A percentile compares a stretch with the other conserved stretches of the same genome.
phyloP scores from a whole-genome alignment of 2,113 vertebrate genomes.

The Cichladusa arquata region DNA sequence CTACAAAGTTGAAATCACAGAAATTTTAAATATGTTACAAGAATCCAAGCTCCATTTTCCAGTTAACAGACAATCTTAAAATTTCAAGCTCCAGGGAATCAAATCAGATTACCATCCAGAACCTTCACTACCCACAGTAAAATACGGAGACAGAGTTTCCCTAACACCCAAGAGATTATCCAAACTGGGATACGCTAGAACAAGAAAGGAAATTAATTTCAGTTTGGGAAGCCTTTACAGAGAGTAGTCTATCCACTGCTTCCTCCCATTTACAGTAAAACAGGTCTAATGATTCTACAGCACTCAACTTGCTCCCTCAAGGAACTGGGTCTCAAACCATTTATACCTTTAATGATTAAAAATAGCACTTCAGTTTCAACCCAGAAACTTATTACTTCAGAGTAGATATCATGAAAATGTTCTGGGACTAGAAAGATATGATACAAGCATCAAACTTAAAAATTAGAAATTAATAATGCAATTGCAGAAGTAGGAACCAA shows the following conservation, averaged over 20 bases:
- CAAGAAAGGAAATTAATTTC: constrained; percentile 49
- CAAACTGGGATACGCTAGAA: constrained; percentile 17
- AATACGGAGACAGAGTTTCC: not conserved
- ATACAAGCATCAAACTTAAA: not conserved
- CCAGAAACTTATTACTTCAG: constrained; percentile 26
- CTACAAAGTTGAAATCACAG: not conserved
- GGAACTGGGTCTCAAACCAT: constrained; percentile 41
- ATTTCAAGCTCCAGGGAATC: not conserved
- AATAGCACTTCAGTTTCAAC: constrained; percentile 25
- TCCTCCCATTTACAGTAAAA: constrained; percentile 13
- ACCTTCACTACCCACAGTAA: not conserved
- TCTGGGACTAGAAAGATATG: not conserved
- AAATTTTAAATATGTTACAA: not conserved
- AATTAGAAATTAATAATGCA: constrained; percentile 27
- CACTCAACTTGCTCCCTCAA: constrained; percentile 19
- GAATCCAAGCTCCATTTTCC: not conserved
- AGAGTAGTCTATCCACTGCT: not conserved
- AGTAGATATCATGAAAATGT: not conserved
- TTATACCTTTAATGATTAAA: constrained; percentile 33
- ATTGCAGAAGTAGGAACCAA: not conserved
- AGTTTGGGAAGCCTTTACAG: not conserved
- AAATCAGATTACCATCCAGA: not conserved
- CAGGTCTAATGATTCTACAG: constrained; percentile 12
- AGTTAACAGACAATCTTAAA: not conserved
- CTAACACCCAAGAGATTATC: constrained; percentile 1